Conservation (phyloP, 2,797 vertebrate species). For the Melanogrammus aeglefinus region DNA sequence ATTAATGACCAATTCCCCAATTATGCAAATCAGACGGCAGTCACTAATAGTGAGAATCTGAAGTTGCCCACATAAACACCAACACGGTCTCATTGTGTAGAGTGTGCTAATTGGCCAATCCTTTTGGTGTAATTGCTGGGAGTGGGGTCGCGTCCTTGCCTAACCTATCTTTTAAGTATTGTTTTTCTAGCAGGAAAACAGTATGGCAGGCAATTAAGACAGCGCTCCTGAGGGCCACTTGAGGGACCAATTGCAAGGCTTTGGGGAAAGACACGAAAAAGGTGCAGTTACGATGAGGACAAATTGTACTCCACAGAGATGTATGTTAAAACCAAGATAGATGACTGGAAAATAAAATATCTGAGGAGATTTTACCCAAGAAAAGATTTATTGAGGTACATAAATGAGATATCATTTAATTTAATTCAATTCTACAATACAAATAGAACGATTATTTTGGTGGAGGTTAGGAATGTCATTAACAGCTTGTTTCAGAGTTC, state of each 20-base stretch:
- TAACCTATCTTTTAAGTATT: slow-evolving; percentile 74
- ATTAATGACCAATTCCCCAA: slow-evolving; percentile 75
- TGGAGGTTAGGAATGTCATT: background rate
- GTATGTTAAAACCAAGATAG: background rate
- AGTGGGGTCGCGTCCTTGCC: slow-evolving; percentile 64
- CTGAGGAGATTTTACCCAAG: background rate
- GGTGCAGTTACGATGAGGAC: background rate
- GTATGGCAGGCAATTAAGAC: slow-evolving; percentile 75
- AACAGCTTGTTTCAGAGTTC: background rate
- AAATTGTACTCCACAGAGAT: background rate
- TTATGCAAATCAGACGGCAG: slow-evolving; percentile 76
- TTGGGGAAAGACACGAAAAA: slow-evolving; percentile 38
- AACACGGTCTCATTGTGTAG: slow-evolving; percentile 71
- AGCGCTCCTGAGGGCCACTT: slow-evolving; percentile 63
- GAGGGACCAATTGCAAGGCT: slow-evolving; percentile 51
- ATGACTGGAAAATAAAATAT: background rate
- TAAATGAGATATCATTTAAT: background rate
- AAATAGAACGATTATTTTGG: background rate
- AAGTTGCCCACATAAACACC: slow-evolving; percentile 71
- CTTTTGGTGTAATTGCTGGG: slow-evolving; percentile 74
- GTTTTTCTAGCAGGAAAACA: slow-evolving; percentile 73
- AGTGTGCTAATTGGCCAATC: slow-evolving; percentile 74
- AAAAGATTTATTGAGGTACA: background rate
- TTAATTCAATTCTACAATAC: background rate
- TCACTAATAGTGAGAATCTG: slow-evolving; percentile 69